These are phyloP conservation scores for Tricholaema leucomelas DNA, from an alignment of 2,113 vertebrate genomes.

Conservation along the genomic window DNA sequence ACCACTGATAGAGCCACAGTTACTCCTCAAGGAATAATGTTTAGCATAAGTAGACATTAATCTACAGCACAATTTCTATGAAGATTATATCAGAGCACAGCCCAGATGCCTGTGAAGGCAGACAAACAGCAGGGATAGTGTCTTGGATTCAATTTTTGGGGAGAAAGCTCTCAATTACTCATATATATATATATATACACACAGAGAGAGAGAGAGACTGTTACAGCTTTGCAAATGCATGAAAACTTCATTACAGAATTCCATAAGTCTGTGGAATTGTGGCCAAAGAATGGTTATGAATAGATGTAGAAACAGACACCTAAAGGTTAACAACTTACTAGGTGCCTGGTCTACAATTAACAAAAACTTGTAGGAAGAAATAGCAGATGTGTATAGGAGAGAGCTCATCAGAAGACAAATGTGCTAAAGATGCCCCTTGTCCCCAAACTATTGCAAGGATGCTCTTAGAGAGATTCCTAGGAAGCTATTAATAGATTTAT, in stretches of 20 bases:
- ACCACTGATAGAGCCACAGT: background rate
- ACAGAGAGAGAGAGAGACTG: background rate
- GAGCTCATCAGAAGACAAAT: background rate
- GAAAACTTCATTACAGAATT: background rate
- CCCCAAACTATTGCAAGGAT: background rate
- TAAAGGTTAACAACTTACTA: background rate
- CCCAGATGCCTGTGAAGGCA: background rate
- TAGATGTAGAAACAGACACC: background rate
- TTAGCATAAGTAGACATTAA: slow-evolving; percentile 6
- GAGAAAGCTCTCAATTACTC: background rate
- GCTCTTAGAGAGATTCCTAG: background rate
- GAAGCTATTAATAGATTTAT: background rate
- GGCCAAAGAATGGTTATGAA: background rate
- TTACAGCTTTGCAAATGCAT: background rate
- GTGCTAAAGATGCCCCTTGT: background rate
- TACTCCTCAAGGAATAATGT: background rate
- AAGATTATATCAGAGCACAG: background rate
- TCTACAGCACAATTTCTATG: background rate
- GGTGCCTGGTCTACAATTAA: background rate
- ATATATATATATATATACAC: background rate
- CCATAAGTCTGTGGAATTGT: background rate
- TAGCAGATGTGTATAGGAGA: background rate
- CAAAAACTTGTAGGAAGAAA: background rate
- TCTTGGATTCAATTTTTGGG: background rate
- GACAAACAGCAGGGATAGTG: background rate